Evolutionary conservation across 2,888 invertebrate species (phyloP).

Genomic region (Ceratothoa steindachneri): DNA sequence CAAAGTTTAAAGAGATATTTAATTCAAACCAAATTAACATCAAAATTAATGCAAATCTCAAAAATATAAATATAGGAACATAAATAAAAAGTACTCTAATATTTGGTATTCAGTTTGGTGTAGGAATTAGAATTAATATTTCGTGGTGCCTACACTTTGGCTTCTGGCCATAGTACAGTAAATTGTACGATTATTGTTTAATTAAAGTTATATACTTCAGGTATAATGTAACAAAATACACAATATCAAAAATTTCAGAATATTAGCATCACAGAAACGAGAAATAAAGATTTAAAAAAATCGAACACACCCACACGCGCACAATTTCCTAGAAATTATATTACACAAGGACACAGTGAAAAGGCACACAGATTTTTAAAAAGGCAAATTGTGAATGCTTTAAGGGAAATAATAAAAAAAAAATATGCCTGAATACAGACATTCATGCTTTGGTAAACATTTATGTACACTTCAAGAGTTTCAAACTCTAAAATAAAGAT

Average conservation of each 20-base stretch:
- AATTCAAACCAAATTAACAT: no score
- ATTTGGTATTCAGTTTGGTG: constrained; percentile 1
- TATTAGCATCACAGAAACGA: neutral
- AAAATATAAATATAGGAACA: neutral
- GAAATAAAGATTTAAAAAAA: neutral
- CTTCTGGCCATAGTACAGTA: no score
- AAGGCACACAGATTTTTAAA: constrained; percentile 42
- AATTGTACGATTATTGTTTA: no score
- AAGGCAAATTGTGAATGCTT: constrained; percentile 46
- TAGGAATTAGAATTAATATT: no score
- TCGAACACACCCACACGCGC: neutral
- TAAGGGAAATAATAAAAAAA: constrained; percentile 25
- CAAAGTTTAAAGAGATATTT: no score
- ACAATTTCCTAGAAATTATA: neutral
- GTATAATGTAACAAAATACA: no score
- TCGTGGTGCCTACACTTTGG: no score
- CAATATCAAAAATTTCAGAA: no score
- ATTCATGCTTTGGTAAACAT: neutral
- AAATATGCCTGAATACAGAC: constrained; percentile 22
- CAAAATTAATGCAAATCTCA: no score
- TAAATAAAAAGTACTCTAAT: neutral
- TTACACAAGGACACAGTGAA: constrained; percentile 36
- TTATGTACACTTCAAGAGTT: constrained; percentile 26
- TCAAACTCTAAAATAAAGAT: neutral
- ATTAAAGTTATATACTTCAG: no score